Conservation (phyloP, 1,140 invertebrate species). For the Drosophila sechellia region DNA sequence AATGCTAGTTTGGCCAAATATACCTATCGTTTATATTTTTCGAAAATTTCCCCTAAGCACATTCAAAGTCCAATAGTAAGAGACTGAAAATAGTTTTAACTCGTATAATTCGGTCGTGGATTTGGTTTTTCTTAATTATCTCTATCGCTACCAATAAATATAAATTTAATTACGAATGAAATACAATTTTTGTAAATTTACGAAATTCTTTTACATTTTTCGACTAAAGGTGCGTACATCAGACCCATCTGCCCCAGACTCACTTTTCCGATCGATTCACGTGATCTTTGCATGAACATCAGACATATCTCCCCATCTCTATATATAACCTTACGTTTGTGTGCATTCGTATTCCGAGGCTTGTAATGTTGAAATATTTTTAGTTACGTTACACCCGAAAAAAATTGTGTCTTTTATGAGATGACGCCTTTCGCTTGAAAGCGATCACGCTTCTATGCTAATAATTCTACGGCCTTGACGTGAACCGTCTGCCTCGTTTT, state of each 20-base stretch:
- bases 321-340: constrained; percentile 40
- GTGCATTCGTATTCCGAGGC: constrained; percentile 21
- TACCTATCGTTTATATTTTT: constrained; percentile 1
- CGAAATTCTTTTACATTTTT: constrained; percentile 12
- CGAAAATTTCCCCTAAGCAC: constrained; percentile 17
- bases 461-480: constrained; percentile 68
- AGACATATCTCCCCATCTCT: constrained; percentile 35
- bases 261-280: constrained; percentile 47
- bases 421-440: constrained; percentile 39
- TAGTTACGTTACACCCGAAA: constrained; percentile 56
- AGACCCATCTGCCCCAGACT: constrained; percentile 20
- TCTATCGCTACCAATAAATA: not conserved
- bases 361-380: constrained; percentile 66
- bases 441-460: constrained; percentile 55
- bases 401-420: constrained; percentile 29
- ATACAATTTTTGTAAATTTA: constrained; percentile 3
- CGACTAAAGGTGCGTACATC: constrained; percentile 23
- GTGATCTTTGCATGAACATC: constrained; percentile 61
- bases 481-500: constrained; percentile 52
- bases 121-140: constrained; percentile 2
- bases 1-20: constrained; percentile 2
- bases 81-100: constrained; percentile 35
- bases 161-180: not conserved
- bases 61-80: constrained; percentile 33
- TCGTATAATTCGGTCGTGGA: not conserved